These are phyloP conservation scores for Cheumatopsyche charites DNA, from an alignment of 1,140 invertebrate genomes.

Conservation along the genomic window DNA sequence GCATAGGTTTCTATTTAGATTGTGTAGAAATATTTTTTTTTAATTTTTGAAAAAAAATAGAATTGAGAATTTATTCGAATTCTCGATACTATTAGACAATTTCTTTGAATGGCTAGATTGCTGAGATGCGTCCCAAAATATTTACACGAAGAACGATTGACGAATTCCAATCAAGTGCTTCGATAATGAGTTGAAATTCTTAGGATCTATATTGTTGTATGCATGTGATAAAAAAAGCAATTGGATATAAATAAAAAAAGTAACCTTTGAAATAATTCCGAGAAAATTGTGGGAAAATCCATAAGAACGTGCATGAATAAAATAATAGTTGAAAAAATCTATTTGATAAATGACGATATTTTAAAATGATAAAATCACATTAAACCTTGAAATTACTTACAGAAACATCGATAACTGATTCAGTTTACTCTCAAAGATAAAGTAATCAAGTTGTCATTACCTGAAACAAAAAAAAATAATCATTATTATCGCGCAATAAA, in stretches of 20 bases:
- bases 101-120: conserved; percentile 19
- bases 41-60: not conserved
- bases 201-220: too few relatives aligned
- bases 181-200: conserved; percentile 6
- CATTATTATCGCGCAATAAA: not conserved
- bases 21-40: not conserved
- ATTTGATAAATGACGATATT: too few relatives aligned
- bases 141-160: conserved; percentile 13
- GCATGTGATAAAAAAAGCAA: too few relatives aligned
- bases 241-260: too few relatives aligned
- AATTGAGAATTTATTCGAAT: conserved; percentile 19
- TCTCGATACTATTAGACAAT: conserved; percentile 24
- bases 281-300: too few relatives aligned
- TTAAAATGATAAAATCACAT: not conserved
- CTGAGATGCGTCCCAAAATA: conserved; percentile 18
- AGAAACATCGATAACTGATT: too few relatives aligned
- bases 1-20: too few relatives aligned
- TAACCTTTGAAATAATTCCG: too few relatives aligned
- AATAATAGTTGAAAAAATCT: too few relatives aligned
- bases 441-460: not conserved
- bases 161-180: conserved; percentile 16
- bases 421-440: not conserved
- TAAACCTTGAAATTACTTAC: not conserved
- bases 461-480: not conserved
- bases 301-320: too few relatives aligned